Evolutionary conservation across 2,113 vertebrate genomes (phyloP), one percentile per base, ranked within the genome.

Genomic region (Cnemophilus loriae): DNA sequence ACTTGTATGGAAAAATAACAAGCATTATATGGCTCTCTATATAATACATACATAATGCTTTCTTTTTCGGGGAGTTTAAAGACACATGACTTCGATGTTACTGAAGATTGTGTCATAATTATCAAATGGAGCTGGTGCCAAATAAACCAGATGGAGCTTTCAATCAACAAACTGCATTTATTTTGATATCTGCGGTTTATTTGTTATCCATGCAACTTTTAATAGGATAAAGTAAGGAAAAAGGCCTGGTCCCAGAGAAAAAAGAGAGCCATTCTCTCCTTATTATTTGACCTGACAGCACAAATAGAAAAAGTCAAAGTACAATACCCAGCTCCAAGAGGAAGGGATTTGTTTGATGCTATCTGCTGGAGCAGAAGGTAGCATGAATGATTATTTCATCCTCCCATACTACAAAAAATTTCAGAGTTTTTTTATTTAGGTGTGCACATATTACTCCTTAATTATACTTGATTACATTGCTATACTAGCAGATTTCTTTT

Each of bases 91-190:
- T 96, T 92, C 3, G 63, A 88, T 90, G 68, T 49, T 86, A 75
- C 44, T 84, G 68, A 86, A 69, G 52, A 79, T 86, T 84, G 56
- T 86, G 85, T 94, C 82, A 71, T 70, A 86, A 63, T 95, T 85
- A 95, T 90, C 79, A 92, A 94, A 84, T 0, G 12, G 56, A 96
- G 7, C 28, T 35, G 7, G 22, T 97, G 93, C 79, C 95, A 97
- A 87, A 80, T 81, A 87, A 92, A 91, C 47, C 90, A 95, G 92
- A 91, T 84, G 88, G 93, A 95, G 60, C 44, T 92, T 94, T 96
- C 92, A 92, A 70, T 88, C 87, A 93, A 94, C 47, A 70, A 63
- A 50, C 47, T 84, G 27, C 64, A 91, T 87, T 95, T 87, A 91
- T 90, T 97, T 94, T 92, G 1, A 90, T 93, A 88, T 95, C 50